Conservation (phyloP, 1,140 invertebrate genomes). For the Neodiprion pinetum region DNA sequence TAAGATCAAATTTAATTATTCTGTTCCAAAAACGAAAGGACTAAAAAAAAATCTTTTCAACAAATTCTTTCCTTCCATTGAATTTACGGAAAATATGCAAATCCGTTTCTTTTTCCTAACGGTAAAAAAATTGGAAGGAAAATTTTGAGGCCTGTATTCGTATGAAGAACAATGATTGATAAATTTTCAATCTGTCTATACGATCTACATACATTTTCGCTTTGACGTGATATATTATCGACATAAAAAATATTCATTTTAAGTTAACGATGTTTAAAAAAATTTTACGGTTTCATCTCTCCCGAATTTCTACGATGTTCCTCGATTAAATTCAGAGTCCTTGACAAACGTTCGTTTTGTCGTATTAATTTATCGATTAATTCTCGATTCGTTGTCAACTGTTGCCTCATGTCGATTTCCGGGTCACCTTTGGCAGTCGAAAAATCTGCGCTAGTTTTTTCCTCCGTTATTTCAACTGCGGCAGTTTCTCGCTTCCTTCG, state of each 20-base stretch:
- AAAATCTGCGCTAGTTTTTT: background rate
- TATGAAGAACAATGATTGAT: background rate
- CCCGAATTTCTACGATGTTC: conserved; percentile 31
- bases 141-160: background rate
- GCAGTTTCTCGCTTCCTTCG: background rate
- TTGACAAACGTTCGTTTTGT: conserved; percentile 37
- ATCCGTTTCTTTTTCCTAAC: background rate
- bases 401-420: conserved; percentile 27
- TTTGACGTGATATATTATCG: no score
- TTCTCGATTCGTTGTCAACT: conserved; percentile 31
- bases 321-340: conserved; percentile 29
- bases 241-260: background rate
- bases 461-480: background rate
- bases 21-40: no score
- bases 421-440: conserved; percentile 20
- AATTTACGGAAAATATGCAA: no score
- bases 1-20: no score
- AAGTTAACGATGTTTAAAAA: background rate
- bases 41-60: no score
- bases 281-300: background rate
- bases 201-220: no score
- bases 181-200: background rate
- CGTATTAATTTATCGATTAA: conserved; percentile 29
- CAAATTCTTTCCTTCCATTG: no score
- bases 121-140: background rate